Evolutionary conservation across 2,888 invertebrate genomes (phyloP), one percentile per base, ranked within the genome.

Genomic region (Eupithecia insigniata): DNA sequence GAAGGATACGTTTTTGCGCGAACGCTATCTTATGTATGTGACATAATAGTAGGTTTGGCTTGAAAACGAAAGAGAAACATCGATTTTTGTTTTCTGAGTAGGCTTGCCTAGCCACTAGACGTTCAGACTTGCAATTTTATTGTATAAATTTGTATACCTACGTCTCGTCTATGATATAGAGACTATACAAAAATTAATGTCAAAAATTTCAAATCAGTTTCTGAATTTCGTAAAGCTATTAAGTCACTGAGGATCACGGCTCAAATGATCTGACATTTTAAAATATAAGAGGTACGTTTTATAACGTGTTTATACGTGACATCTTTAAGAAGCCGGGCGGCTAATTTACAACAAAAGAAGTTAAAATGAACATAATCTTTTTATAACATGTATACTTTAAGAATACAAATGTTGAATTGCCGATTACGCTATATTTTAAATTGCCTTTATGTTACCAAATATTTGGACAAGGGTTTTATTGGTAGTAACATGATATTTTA

Each of bases 381-480:
- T 92, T 92, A 91, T 90, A 89, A 87, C 88, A 81, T 78, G 83
- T 83, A 86, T 88, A 81, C 88, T 85, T 82, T 83, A 81, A 87
- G 93, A 92, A 93, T 93, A 93, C 91, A 89, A 91, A 94, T 91
- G 88, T 77, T 62, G 69, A 81, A 81, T 84, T 81, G 87, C 87
- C 87, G 92, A 93, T 92, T 93, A 86, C 86, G 89, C 92, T 91
- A 92, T 92, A 93, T 92, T 87, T 87, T 87, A 89, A 91, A 93
- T 93, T 84, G 90, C 89, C 91, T 93, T 93, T 92, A 92, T 93
- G 91, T 89, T 90, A 90, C 89, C 85, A 93, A 93, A 94, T 93
- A 92, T 93, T 94, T 93, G 90, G 93, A 94, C 93, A 91, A 84
- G 89, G 90, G 86, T 92, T 91, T 92, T 91, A 92, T 92, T 87